Percentiles rank a stretch among this genome's conserved stretches.
These are phyloP conservation scores for Lerista edwardsae DNA, from an alignment of 2,797 vertebrate genomes.

Conservation along the genomic window DNA sequence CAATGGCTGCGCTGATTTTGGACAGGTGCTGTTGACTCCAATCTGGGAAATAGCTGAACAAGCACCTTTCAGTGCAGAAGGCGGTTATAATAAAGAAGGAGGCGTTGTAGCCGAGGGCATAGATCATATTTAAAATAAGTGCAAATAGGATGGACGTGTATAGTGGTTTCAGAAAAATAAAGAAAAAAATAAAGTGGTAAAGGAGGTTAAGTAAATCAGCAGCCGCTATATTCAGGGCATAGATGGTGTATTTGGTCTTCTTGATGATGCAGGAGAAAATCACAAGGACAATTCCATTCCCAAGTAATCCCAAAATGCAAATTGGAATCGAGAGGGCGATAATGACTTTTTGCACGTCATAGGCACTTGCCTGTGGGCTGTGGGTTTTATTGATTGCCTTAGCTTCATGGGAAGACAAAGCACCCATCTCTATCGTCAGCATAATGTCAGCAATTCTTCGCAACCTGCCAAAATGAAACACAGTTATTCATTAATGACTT, in stretches of 20 bases:
- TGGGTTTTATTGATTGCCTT: not conserved
- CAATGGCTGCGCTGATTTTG: slow-evolving; percentile 68
- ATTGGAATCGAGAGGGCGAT: slow-evolving; percentile 17
- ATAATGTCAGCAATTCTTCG: not conserved
- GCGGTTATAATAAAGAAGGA: slow-evolving; percentile 79
- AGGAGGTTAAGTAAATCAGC: slow-evolving; percentile 54
- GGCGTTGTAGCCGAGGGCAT: slow-evolving; percentile 73
- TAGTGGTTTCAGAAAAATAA: slow-evolving; percentile 2
- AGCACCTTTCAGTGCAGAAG: slow-evolving; percentile 79
- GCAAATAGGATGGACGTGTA: not conserved
- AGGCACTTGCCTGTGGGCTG: not conserved
- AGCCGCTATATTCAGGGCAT: slow-evolving; percentile 40
- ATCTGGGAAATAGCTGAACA: slow-evolving; percentile 77
- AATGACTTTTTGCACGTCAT: not conserved
- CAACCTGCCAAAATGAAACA: slow-evolving; percentile 12
- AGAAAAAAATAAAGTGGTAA: slow-evolving; percentile 6
- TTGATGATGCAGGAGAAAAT: slow-evolving; percentile 49
- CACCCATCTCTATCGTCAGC: not conserved
- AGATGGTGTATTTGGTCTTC: slow-evolving; percentile 54
- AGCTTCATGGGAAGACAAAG: not conserved
- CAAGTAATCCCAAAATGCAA: slow-evolving; percentile 37
- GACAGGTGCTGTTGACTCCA: slow-evolving; percentile 78
- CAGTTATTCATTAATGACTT: not conserved
- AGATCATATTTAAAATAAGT: not conserved
- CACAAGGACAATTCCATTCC: slow-evolving; percentile 48